Evolutionary conservation across 2,113 vertebrate species (phyloP), one percentile per base, ranked within the genome.

Genomic region (Cyprinus carpio): DNA sequence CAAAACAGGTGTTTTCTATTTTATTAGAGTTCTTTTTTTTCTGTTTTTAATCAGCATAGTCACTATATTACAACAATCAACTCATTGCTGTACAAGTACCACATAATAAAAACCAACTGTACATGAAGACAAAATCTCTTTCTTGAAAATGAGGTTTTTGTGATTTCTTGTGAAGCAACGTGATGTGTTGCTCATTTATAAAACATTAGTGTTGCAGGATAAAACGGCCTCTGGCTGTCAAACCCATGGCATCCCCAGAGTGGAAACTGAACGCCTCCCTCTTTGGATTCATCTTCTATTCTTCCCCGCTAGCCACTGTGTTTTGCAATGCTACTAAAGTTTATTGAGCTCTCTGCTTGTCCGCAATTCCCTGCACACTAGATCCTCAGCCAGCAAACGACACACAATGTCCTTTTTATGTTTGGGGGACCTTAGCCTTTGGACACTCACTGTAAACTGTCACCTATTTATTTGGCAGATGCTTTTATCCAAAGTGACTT

Each of bases 351-450:
- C 74, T 25, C n/a, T 6, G 62, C 49, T 20, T 85, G 51, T 79
- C 49, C 56, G 18, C 60, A 71, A 84, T 58, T 76, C 78, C 78
- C 78, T 37, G 83, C 43, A 58, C 75, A 71, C 58, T 77, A 74
- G 34, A 81, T 40, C 86, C 62, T 64, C 87, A 51, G 87, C 72
- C 87, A 82, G 82, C 27, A 65, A 82, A 82, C 12, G 40, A 85
- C 84, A 85, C 83, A 80, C 72, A 82, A 51, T 46, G 43, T 46
- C 43, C 43, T 46, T 46, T 46, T 46, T 18, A 27, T 49, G 62
- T 77, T 54, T 16, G 23, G 34, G 46, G 79, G 0, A 31, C 49
- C 43, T 82, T 81, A 76, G 37, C n/a, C 18, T 60, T 29, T 43
- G 10, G 76, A 69, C 1, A 27, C 60, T 37, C 34, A 34, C 23